Conservation (phyloP, 1,140 invertebrate species). For the Psilanteris sp. region DNA sequence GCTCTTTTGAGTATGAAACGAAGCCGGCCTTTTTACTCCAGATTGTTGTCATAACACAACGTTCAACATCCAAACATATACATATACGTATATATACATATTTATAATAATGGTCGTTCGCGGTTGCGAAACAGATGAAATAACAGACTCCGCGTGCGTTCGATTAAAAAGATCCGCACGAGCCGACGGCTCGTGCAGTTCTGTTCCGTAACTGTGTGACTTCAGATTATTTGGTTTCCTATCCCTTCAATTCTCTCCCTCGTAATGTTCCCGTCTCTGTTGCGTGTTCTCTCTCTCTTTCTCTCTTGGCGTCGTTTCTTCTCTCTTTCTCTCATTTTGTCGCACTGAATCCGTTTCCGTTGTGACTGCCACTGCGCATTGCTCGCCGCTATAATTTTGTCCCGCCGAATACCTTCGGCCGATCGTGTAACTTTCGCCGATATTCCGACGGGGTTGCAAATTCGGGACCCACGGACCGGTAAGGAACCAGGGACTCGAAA, state of each 20-base stretch:
- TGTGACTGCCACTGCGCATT: constrained; percentile 74
- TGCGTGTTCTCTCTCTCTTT: constrained; percentile 64
- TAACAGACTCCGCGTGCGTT: too few relatives aligned
- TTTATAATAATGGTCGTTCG: too few relatives aligned
- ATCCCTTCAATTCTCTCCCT: constrained; percentile 71
- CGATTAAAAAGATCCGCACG: constrained; percentile 66
- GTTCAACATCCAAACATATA: constrained; percentile 1
- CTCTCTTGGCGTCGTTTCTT: constrained; percentile 59
- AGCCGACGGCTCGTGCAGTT: constrained; percentile 75
- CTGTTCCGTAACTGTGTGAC: constrained; percentile 72
- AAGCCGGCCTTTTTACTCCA: not conserved
- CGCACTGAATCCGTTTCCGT: constrained; percentile 78
- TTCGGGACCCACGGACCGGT: too few relatives aligned
- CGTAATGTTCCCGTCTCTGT: constrained; percentile 68
- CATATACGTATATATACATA: too few relatives aligned
- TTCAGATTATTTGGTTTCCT: constrained; percentile 76
- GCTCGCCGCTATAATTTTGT: constrained; percentile 71
- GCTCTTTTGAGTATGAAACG: constrained; percentile 18
- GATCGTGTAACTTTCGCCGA: too few relatives aligned
- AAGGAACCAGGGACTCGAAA: too few relatives aligned
- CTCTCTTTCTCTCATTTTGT: constrained; percentile 71
- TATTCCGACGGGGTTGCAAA: too few relatives aligned
- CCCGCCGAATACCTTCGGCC: constrained; percentile 27
- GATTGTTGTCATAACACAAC: constrained; percentile 1
- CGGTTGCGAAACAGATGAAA: too few relatives aligned